Conservation (phyloP, 2,888 invertebrate genomes). For the Mycalesis mineus region DNA sequence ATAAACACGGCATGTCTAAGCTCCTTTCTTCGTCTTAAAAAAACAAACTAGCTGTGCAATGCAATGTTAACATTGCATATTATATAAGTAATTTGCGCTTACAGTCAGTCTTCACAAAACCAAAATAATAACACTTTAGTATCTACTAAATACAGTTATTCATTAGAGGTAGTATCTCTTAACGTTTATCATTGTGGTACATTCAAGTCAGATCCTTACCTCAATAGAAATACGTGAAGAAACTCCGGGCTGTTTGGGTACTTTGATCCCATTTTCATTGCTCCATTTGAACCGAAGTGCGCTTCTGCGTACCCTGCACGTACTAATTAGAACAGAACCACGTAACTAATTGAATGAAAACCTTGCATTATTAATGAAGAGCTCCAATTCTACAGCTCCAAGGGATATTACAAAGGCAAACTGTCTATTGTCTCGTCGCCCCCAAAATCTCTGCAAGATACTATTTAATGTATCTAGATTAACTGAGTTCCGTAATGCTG, state of each 20-base stretch:
- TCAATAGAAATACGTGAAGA: not conserved
- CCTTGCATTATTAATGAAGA: conserved; percentile 60
- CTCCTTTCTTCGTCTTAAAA: too few relatives aligned
- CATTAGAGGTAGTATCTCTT: too few relatives aligned
- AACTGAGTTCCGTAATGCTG: conserved; percentile 17
- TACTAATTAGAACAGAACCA: conserved; percentile 63
- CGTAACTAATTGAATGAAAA: conserved; percentile 72
- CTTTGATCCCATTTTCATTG: not conserved
- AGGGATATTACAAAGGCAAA: conserved; percentile 29
- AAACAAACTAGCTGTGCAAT: too few relatives aligned
- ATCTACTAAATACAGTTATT: too few relatives aligned
- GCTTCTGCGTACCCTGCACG: conserved; percentile 48
- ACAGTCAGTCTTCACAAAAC: too few relatives aligned
- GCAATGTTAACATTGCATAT: too few relatives aligned
- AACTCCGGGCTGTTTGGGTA: not conserved
- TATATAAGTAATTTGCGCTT: too few relatives aligned
- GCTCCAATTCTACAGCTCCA: conserved; percentile 29
- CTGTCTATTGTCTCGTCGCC: conserved; percentile 26
- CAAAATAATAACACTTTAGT: too few relatives aligned
- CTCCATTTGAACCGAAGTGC: conserved; percentile 43
- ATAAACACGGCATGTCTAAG: too few relatives aligned
- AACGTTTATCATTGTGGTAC: too few relatives aligned
- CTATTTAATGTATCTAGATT: conserved; percentile 27
- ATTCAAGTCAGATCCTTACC: too few relatives aligned
- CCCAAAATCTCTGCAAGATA: conserved; percentile 27